Conservation (phyloP, 2,113 vertebrate species). For the Lepus europaeus region DNA sequence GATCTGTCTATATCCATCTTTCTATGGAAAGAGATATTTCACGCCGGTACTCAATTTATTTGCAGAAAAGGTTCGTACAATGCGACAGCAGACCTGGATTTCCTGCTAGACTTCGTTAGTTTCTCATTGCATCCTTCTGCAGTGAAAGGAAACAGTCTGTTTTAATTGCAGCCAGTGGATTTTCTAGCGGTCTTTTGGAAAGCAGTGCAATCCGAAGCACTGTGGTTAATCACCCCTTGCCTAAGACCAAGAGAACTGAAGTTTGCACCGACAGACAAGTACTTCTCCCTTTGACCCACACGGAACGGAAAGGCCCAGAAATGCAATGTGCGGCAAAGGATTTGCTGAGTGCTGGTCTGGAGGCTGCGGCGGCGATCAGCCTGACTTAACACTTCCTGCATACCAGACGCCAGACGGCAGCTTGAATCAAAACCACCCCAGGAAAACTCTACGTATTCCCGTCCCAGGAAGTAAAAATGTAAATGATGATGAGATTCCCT, state of each 20-base stretch:
- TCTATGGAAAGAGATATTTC: neutral
- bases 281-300: neutral
- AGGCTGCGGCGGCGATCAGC: neutral
- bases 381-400: neutral
- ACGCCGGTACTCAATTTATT: neutral
- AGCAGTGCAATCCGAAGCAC: neutral
- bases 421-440: neutral
- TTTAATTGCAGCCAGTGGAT: neutral
- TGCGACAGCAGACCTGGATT: neutral
- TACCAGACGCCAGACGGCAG: neutral
- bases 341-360: neutral
- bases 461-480: neutral
- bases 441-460: fast-evolving
- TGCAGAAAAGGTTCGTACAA: neutral
- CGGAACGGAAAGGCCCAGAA: neutral
- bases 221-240: neutral
- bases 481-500: neutral
- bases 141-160: neutral
- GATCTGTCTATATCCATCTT: neutral
- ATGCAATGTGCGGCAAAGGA: neutral
- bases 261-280: fast-evolving
- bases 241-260: neutral
- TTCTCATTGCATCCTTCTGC: neutral
- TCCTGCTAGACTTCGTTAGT: neutral
- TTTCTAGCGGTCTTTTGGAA: neutral